Evolutionary conservation across 2,113 vertebrate species (phyloP), one percentile per base, ranked within the genome.

Genomic region (Pollachius pollachius): DNA sequence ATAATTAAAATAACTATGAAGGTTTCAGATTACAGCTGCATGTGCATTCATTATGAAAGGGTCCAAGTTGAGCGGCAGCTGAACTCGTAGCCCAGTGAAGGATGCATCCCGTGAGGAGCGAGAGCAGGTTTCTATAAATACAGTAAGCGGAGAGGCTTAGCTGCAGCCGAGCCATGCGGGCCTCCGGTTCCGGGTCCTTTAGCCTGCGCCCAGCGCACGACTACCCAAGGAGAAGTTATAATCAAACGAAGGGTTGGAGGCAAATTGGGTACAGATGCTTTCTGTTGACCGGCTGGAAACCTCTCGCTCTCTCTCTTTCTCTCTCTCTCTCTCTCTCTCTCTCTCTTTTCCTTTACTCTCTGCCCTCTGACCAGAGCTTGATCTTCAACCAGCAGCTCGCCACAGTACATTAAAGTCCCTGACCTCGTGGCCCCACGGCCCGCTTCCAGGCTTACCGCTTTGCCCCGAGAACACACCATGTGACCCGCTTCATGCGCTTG

Each of bases 371-470:
- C 54, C 54, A 57, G 15, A 16, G 54, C 54, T 57, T n/a, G 54
- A n/a, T n/a, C 54, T n/a, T 5, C 54, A n/a, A 5, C 54, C 54
- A 57, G 54, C 54, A 57, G 54, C 54, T n/a, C 54, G n/a, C 54
- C 54, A 17, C 54, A 57, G 15, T 17, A 16, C 15, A 17, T 57
- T 57, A n/a, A 57, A 57, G 54, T 57, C 54, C n/a, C 54, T n/a
- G 54, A 57, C 54, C 54, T n/a, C n/a, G 15, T 0, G 54, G 15
- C 15, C 15, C 16, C 54, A 2, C 5, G 54, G 54, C 8, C 21
- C 8, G 73, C 84, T 81, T 76, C 66, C 16, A 69, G 25, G 68
- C 84, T 62, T 68, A 13, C 54, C 21, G 84, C 81, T 85, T 41
- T 19, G 41, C 48, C 62, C 30, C 21, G 78, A 13, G 37, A 48